phyloP scores from a whole-genome alignment of 2,113 vertebrate species.

The Orycteropus afer region DNA sequence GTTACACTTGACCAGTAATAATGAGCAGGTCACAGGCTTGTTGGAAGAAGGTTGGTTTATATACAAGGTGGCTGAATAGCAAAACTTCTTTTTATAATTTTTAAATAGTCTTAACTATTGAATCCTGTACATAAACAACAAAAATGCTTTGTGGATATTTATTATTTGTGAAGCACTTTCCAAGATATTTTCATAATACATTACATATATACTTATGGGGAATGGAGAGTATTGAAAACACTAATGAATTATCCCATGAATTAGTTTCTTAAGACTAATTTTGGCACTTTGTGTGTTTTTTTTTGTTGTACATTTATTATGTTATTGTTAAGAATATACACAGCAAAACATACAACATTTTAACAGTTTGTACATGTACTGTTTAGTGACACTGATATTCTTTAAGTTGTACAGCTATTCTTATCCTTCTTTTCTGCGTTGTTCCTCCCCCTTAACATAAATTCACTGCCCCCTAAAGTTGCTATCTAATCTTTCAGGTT shows the following conservation, averaged over 20 bases:
- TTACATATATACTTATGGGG: neutral
- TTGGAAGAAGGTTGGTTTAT: neutral
- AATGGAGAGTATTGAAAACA: neutral
- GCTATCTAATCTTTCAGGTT: neutral
- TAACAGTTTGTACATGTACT: neutral
- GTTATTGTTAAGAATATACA: neutral
- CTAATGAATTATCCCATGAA: neutral
- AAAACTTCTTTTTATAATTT: neutral
- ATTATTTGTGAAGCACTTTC: neutral
- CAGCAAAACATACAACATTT: neutral
- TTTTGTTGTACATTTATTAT: neutral
- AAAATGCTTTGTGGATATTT: neutral
- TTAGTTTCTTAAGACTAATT: constrained; percentile 8
- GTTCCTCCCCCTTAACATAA: neutral
- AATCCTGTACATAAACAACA: neutral
- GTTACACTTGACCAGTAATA: neutral
- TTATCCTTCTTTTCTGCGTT: neutral
- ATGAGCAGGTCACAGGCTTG: neutral
- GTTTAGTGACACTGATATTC: neutral
- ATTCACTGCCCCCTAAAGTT: neutral
- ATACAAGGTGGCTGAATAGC: neutral
- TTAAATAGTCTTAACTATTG: neutral
- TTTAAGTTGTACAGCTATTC: neutral
- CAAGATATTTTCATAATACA: neutral
- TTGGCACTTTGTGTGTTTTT: neutral